Base-by-base conservation (phyloP, 2,113 vertebrate species). In the Ursus arctos region DNA sequence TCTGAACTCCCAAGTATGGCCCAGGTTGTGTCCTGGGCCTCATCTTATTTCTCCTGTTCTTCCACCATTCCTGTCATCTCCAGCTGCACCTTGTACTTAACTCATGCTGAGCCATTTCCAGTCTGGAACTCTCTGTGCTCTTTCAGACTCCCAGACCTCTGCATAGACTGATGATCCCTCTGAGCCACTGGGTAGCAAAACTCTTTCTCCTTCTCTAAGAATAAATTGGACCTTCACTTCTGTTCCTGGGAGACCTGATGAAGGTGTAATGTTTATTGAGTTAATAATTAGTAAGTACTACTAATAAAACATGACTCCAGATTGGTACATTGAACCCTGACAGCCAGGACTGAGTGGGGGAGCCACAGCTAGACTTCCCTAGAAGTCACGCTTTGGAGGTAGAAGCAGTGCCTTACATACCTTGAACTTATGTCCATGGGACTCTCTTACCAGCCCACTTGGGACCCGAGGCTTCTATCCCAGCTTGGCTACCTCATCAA, bases 371-470 rank as follows among this genome's bases (percentile, higher is more conserved):
- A 13, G 43, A 26, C 69, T n/a, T n/a, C 77, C 47, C 36, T 92
- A 24, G 15, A 14, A 40, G 10, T 7, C 85, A 1, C 3, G 3
- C 31, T 55, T 9, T n/a, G 4, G 57, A 2, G 14, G 6, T 19
- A 13, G 36, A 72, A 65, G 40, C 40, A 57, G 0, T 4, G 11
- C 31, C 28, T 81, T 61, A 59, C 6, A 1, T 6, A 31, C 43
- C 90, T 81, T 86, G 36, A 72, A 26, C 5, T 36, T 71, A 40
- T 8, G 1, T 28, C 74, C 28, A 4, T 19, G 57, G 36, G 57
- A 6, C 71, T 26, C 80, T 55, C 28, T n/a, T 40, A 57, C n/a
- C 1, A 55, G 18, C 19, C 21, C 15, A 24, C 11, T 8, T 6
- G 69, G 40, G 49, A 31, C 63, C 81, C 19, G 36, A 22, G 19